Evolutionary conservation across 2,888 invertebrate genomes (phyloP).

Genomic region (Pseudococcus jackbeardsleyi): DNA sequence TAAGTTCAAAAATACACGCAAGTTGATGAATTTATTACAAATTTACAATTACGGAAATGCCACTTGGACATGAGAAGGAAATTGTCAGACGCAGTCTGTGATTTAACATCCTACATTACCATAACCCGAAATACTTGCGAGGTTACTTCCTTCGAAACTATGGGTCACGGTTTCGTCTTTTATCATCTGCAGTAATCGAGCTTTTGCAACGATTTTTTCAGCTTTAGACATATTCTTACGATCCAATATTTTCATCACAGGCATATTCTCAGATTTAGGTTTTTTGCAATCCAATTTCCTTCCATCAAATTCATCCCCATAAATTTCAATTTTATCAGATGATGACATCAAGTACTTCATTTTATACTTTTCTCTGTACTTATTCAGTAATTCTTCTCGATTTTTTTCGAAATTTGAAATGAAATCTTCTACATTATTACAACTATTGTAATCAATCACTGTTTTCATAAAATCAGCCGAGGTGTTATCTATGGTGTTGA

Average conservation of each 20-base stretch:
- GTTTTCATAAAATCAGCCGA: neutral
- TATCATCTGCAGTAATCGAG: slow-evolving; percentile 27
- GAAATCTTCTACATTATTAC: neutral
- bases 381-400: slow-evolving; percentile 18
- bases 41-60: neutral
- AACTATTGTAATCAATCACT: slow-evolving; percentile 18
- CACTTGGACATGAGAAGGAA: neutral
- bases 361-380: slow-evolving; percentile 43
- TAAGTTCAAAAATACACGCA: neutral
- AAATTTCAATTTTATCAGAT: slow-evolving; percentile 6
- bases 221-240: slow-evolving; percentile 36
- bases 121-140: slow-evolving; percentile 21
- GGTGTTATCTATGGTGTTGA: neutral
- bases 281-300: neutral
- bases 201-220: slow-evolving; percentile 24
- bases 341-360: neutral
- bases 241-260: neutral
- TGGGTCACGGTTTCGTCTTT: neutral
- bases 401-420: slow-evolving; percentile 49
- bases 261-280: neutral
- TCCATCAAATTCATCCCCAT: slow-evolving; percentile 52
- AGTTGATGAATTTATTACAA: neutral
- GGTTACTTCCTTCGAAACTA: slow-evolving; percentile 48
- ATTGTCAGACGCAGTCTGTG: neutral
- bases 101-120: slow-evolving; percentile 17